phyloP scores from a whole-genome alignment of 1,140 invertebrate species.

The Calephelis nemesis region DNA sequence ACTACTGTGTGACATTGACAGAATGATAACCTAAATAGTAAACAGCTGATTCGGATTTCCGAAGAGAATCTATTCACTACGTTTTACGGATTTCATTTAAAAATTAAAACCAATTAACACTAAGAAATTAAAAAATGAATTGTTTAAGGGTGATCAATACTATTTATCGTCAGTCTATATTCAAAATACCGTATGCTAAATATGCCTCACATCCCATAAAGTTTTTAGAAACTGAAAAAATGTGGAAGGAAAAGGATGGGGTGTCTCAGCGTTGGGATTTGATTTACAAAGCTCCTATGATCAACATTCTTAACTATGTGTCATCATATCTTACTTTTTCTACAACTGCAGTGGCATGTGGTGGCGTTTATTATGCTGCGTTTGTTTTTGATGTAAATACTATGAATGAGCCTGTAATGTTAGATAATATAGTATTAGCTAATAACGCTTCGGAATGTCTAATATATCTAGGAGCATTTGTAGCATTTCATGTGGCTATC shows the following conservation, averaged over 20 bases:
- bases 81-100: too few species aligned
- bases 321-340: conserved; percentile 57
- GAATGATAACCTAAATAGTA: too few species aligned
- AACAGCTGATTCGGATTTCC: too few species aligned
- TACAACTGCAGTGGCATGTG: conserved; percentile 39
- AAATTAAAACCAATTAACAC: not conserved
- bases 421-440: conserved; percentile 58
- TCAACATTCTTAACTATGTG: conserved; percentile 47
- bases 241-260: conserved; percentile 54
- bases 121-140: conserved; percentile 37
- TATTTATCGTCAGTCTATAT: conserved; percentile 29
- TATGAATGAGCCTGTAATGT: conserved; percentile 53
- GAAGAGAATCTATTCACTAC: too few species aligned
- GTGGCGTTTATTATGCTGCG: conserved; percentile 50
- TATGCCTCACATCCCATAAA: conserved; percentile 51
- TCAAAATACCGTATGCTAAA: conserved; percentile 38
- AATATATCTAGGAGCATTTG: conserved; percentile 56
- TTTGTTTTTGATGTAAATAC: conserved; percentile 48
- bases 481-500: conserved; percentile 53
- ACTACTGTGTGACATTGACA: too few species aligned
- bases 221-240: conserved; percentile 56
- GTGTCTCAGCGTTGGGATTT: conserved; percentile 57
- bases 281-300: conserved; percentile 71
- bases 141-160: conserved; percentile 42
- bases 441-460: conserved; percentile 56